These are phyloP conservation scores for Platorchestia sp. DNA, from an alignment of 1,140 invertebrate species.

Conservation along the genomic window DNA sequence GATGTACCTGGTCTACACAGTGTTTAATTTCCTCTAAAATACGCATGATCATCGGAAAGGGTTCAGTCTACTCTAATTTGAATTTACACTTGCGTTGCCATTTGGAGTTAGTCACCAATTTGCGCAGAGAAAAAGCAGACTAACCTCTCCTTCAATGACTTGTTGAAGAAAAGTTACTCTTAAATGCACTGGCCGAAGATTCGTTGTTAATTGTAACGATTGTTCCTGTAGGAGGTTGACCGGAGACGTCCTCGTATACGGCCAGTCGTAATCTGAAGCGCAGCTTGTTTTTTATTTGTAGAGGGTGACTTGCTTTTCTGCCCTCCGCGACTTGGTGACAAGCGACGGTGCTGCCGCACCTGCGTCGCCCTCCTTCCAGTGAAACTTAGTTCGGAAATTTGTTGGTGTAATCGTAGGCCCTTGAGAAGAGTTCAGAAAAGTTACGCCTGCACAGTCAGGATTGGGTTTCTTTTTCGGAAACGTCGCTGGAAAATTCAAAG, in stretches of 20 bases:
- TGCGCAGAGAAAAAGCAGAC: neutral
- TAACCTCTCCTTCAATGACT: neutral
- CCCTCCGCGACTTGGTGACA: constrained; percentile 8
- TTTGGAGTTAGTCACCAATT: neutral
- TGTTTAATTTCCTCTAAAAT: neutral
- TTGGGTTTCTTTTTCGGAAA: neutral
- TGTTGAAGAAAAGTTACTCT: neutral
- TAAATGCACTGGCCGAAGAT: neutral
- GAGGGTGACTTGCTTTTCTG: constrained; percentile 31
- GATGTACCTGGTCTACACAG: neutral
- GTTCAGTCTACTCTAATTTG: neutral
- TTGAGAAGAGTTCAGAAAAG: neutral
- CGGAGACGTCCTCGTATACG: neutral
- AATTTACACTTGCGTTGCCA: too few relatives aligned
- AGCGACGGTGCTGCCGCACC: neutral
- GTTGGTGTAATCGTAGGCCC: neutral
- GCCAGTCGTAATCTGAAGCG: constrained; percentile 5
- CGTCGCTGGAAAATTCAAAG: too few relatives aligned
- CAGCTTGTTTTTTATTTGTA: constrained; percentile 1
- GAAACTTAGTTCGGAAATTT: neutral
- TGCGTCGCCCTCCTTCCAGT: neutral
- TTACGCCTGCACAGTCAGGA: neutral
- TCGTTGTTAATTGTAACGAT: neutral
- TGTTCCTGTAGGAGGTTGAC: neutral
- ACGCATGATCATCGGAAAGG: neutral